phyloP scores from a whole-genome alignment of 2,113 vertebrate species.

The Microcebus lehilahytsara region DNA sequence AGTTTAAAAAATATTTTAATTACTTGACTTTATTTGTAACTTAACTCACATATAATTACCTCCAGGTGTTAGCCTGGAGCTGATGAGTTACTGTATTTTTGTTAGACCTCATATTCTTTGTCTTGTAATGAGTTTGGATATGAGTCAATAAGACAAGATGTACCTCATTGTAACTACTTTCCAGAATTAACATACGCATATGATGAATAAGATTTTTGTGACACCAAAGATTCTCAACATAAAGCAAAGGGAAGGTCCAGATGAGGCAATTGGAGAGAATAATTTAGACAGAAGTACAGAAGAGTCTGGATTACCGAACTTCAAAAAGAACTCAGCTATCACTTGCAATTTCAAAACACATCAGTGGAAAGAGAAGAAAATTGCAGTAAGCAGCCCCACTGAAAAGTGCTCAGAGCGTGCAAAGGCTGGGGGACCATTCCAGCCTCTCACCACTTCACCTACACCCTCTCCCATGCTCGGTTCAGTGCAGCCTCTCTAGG shows the following conservation, averaged over 20 bases:
- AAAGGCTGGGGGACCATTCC: rapidly evolving
- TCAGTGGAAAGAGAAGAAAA: conserved; percentile 32
- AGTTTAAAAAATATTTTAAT: background rate
- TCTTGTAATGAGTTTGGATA: background rate
- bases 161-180: background rate
- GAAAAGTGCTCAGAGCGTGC: background rate
- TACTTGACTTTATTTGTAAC: background rate
- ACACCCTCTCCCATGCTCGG: rapidly evolving
- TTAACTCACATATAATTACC: background rate
- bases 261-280: background rate
- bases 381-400: background rate
- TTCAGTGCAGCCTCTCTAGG: background rate
- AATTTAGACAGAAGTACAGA: conserved; percentile 28
- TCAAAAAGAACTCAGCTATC: conserved; percentile 45
- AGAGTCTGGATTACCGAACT: conserved; percentile 9
- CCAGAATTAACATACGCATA: background rate
- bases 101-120: background rate
- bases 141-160: background rate
- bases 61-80: background rate
- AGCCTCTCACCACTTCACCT: too few species aligned
- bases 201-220: background rate
- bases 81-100: conserved; percentile 32
- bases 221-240: background rate
- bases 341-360: conserved; percentile 1
- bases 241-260: conserved; percentile 29